Base-by-base conservation (phyloP, 2,113 vertebrate species). In the Neolamprologus tretocephalus region DNA sequence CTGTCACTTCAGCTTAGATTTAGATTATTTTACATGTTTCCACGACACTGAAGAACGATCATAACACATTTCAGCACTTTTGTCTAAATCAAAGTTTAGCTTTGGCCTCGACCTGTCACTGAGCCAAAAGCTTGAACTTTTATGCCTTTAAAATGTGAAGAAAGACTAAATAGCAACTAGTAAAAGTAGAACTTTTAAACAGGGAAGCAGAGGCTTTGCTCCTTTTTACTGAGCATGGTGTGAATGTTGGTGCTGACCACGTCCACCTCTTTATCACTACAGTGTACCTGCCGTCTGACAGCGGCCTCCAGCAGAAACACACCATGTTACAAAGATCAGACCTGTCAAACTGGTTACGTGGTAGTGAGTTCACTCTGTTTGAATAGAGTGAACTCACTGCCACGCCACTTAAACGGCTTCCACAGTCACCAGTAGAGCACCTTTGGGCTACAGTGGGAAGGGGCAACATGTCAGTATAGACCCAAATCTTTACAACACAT, bases 211-310 rank as follows among this genome's bases (percentile, higher is more conserved):
- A n/a, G 61, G 17, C 61, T n/a, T 66, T 37, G 61, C 61, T 66
- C 10, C 61, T n/a, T 37, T 66, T 37, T 37, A 66, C 61, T 66
- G 61, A 37, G 58, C 58, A 19, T 63, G 58, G 58, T 12, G 31
- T 66, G 61, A 66, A 3, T 37, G 61, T 66, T 35, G 61, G 61
- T 12, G 4, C 28, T 66, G 31, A 66, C 61, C 61, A 37, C 1
- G 10, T 37, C 61, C 33, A 66, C 61, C 61, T 12, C 1, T 66
- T 37, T n/a, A 37, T 66, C 61, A 66, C 2, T 66, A 1, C 31
- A 2, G 33, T 1, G 61, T 37, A 1, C 33, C 17, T 8, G 17
- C 61, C 6, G 4, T 66, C 17, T 66, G 61, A 66, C 61, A 66
- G 31, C 31, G 0, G 31, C 61, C 61, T 66, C 61, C 17, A 66